phyloP scores from a whole-genome alignment of 2,797 vertebrate genomes.

The Tiaroga cobitis region DNA sequence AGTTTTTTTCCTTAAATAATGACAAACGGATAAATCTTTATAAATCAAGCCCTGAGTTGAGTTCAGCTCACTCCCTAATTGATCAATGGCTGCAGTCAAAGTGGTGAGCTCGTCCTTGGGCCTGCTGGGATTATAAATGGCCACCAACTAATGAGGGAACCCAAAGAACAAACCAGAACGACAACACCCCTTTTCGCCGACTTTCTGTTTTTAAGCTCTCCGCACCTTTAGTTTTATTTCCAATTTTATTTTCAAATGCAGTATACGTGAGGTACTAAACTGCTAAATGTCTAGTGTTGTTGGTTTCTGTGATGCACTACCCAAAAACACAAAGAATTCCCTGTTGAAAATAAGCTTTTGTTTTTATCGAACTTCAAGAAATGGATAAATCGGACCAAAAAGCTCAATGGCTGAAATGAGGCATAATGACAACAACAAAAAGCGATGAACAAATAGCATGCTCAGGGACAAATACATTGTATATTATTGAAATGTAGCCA shows the following conservation, averaged over 20 bases:
- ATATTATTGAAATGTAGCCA: slow-evolving; percentile 62
- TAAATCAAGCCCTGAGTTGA: slow-evolving; percentile 71
- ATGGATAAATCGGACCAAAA: slow-evolving; percentile 42
- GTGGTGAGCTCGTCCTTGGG: slow-evolving; percentile 69
- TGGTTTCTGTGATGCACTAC: slow-evolving; percentile 18
- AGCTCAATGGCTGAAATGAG: slow-evolving; percentile 60
- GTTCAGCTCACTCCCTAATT: slow-evolving; percentile 70
- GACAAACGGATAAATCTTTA: slow-evolving; percentile 74
- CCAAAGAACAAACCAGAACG: slow-evolving; percentile 58
- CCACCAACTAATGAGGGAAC: slow-evolving; percentile 64
- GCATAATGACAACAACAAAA: slow-evolving; percentile 53
- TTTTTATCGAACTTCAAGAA: slow-evolving; percentile 35
- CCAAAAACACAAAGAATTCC: slow-evolving; percentile 47
- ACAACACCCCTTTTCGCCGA: slow-evolving; percentile 46
- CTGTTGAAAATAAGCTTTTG: slow-evolving; percentile 26
- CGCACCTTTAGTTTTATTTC: slow-evolving; percentile 30
- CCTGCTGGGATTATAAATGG: slow-evolving; percentile 66
- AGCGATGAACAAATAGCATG: slow-evolving; percentile 53
- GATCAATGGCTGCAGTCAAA: slow-evolving; percentile 71
- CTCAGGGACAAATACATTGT: slow-evolving; percentile 61
- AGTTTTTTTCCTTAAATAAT: slow-evolving; percentile 70
- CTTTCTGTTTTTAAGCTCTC: slow-evolving; percentile 16
- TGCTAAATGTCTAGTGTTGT: background rate
- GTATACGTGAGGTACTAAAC: background rate
- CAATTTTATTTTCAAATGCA: background rate